Evolutionary conservation across 2,113 vertebrate genomes (phyloP), one percentile per base, ranked within the genome.

Genomic region (Ochotona princeps): DNA sequence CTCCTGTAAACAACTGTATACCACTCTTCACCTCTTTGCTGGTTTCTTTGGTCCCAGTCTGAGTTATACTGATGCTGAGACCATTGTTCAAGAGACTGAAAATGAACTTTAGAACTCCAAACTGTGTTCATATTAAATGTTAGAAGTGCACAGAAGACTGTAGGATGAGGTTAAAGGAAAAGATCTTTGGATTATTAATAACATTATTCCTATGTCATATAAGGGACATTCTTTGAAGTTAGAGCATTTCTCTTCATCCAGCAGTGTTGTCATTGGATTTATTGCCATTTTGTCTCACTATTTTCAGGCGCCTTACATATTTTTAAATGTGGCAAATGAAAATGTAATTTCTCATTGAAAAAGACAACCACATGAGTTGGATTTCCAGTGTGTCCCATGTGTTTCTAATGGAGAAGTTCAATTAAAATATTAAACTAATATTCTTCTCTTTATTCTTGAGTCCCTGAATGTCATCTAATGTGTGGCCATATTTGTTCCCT

Each of bases 281-380:
- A n/a, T 18, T 49, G 30, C 38, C 75, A 73, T 78, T 83, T 86
- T 72, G 20, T 60, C 21, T 92, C 8, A 32, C 13, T 63, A 12
- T 49, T 88, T 87, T 60, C 26, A 47, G 51, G 51, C 18, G 44
- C 26, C n/a, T 65, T 85, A 23, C 15, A 2, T 78, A 49, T 20
- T 92, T 25, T 10, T 61, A 25, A 90, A 63, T 93, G 49, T 67
- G 74, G 4, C 60, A 92, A 79, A 63, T 93, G n/a, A 78, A 76
- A 89, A 51, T 70, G 63, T 32, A 38, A 65, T 85, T 95, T 72
- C 4, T 87, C 25, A 13, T 67, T 81, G 44, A 84, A 86, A 66
- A 76, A 74, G 61, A 35, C 47, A 65, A 75, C 9, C 11, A 7
- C 25, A 38, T 35, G 7, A 15, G 18, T 69, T 84, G 63, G 8